phyloP scores from a whole-genome alignment of 1,140 invertebrate species.

The Formica exsecta region DNA sequence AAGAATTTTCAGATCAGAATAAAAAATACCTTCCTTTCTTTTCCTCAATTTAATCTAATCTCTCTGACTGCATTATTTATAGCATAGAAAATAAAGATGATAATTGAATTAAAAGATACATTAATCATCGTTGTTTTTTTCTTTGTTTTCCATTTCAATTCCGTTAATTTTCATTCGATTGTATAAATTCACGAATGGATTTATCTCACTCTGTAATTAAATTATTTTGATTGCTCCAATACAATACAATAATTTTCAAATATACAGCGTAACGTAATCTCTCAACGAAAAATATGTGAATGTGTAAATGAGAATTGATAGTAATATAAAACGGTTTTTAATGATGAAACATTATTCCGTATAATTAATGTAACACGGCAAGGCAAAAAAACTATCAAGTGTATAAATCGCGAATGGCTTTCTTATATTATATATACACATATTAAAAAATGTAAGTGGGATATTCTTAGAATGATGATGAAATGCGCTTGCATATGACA shows the following conservation, averaged over 20 bases:
- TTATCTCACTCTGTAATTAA: neutral
- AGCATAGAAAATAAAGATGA: neutral
- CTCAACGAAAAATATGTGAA: neutral
- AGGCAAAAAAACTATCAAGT: neutral
- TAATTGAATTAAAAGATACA: constrained; percentile 1
- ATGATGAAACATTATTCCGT: neutral
- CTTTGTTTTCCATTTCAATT: neutral
- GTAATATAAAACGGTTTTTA: constrained; percentile 6
- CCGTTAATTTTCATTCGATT: neutral
- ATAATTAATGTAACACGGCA: neutral
- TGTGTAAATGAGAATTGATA: neutral
- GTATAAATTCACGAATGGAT: constrained; percentile 3
- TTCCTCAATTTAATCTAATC: neutral
- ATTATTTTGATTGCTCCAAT: constrained; percentile 21
- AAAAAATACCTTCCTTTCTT: neutral
- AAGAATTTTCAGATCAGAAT: neutral
- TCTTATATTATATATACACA: too few species aligned
- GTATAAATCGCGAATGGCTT: neutral
- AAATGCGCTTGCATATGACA: constrained; percentile 50
- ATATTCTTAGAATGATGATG: constrained; percentile 12
- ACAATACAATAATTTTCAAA: constrained; percentile 20
- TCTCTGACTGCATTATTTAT: neutral
- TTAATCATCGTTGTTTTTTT: neutral
- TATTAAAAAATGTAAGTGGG: neutral
- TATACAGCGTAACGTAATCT: neutral